phyloP scores from a whole-genome alignment of 2,888 invertebrate genomes.

The Stomorhina lunata region DNA sequence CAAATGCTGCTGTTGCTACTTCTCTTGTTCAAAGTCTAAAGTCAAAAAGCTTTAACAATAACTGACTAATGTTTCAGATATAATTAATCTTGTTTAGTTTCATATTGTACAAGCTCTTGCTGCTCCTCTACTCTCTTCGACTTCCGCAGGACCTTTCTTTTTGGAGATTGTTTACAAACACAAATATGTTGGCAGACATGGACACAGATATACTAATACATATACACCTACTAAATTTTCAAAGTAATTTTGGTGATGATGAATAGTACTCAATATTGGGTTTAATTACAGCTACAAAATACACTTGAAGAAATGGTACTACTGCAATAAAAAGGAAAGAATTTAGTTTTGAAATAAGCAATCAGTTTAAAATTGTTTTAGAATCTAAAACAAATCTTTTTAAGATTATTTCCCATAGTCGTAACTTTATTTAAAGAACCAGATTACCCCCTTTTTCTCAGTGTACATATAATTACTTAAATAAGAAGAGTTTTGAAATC shows the following conservation, averaged over 20 bases:
- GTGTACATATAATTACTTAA: background rate
- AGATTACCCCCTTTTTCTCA: too few relatives aligned
- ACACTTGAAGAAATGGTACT: background rate
- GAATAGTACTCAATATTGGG: background rate
- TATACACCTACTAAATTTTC: background rate
- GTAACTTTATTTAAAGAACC: too few relatives aligned
- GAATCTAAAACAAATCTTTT: too few relatives aligned
- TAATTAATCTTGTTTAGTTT: slow-evolving; percentile 78
- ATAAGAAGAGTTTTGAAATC: background rate
- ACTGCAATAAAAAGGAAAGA: background rate
- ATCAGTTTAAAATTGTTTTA: too few relatives aligned
- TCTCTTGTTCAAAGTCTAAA: slow-evolving; percentile 43
- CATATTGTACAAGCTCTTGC: slow-evolving; percentile 31
- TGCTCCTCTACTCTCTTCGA: background rate
- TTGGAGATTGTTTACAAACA: too few relatives aligned
- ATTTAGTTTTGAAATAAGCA: too few relatives aligned
- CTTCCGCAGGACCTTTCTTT: too few relatives aligned
- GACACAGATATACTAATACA: background rate
- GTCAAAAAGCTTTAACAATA: slow-evolving; percentile 68
- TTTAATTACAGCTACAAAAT: background rate
- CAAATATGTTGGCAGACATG: background rate
- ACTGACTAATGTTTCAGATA: slow-evolving; percentile 71
- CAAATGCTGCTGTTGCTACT: slow-evolving; percentile 61
- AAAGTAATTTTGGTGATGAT: background rate
- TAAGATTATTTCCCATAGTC: too few relatives aligned